Conservation (phyloP, 1,140 invertebrate species). For the Samia ricini region DNA sequence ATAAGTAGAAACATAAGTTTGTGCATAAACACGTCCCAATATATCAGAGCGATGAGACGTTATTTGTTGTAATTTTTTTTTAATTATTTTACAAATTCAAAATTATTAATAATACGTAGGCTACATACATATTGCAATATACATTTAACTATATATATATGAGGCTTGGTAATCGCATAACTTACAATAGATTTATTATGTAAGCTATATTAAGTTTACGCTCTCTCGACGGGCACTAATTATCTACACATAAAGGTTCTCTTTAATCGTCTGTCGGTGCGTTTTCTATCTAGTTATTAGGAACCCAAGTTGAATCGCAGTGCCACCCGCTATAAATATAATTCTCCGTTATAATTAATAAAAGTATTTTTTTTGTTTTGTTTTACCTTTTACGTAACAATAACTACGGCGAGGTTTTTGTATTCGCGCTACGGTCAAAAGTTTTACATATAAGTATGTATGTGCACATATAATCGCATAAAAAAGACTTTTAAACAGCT, state of each 20-base stretch:
- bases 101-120: slow-evolving; percentile 38
- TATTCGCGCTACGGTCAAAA: slow-evolving; percentile 61
- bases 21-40: slow-evolving; percentile 66
- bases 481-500: slow-evolving; percentile 19
- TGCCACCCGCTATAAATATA: slow-evolving; percentile 67
- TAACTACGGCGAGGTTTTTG: slow-evolving; percentile 68
- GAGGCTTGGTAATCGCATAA: slow-evolving; percentile 55
- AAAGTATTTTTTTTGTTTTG: slow-evolving; percentile 73
- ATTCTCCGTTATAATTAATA: slow-evolving; percentile 59
- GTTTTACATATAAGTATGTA: slow-evolving; percentile 61
- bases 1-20: slow-evolving; percentile 66
- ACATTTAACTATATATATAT: slow-evolving; percentile 48
- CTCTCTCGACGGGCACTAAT: slow-evolving; percentile 32
- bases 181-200: slow-evolving; percentile 52
- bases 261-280: slow-evolving; percentile 20
- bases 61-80: neutral
- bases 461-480: slow-evolving; percentile 55
- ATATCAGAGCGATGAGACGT: neutral
- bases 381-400: slow-evolving; percentile 65
- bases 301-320: slow-evolving; percentile 62
- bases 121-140: slow-evolving; percentile 49
- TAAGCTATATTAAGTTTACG: slow-evolving; percentile 46
- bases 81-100: slow-evolving; percentile 45
- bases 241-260: slow-evolving; percentile 26
- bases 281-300: slow-evolving; percentile 47